Conservation (phyloP, 2,113 vertebrate species). For the Pachypanchax playfairii region DNA sequence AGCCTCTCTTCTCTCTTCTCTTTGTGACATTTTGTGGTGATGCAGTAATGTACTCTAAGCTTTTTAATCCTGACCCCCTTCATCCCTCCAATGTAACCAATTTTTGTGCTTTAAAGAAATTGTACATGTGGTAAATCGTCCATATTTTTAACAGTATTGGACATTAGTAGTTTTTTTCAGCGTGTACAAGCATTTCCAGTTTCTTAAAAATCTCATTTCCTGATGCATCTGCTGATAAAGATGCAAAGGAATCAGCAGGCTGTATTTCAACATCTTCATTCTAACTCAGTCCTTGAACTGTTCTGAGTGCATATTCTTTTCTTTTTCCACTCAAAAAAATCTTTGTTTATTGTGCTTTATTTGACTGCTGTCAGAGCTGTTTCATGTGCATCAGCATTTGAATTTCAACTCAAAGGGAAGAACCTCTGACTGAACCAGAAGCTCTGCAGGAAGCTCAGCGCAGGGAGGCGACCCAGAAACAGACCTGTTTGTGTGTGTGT, state of each 20-base stretch:
- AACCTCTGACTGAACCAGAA: slow-evolving; percentile 65
- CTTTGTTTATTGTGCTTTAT: slow-evolving; percentile 46
- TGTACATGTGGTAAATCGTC: slow-evolving; percentile 18
- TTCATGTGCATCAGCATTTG: slow-evolving; percentile 61
- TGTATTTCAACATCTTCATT: slow-evolving; percentile 25
- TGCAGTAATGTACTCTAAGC: slow-evolving; percentile 43
- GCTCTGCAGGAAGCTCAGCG: slow-evolving; percentile 55
- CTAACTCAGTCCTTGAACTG: slow-evolving; percentile 17
- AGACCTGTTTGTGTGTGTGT: slow-evolving; percentile 23
- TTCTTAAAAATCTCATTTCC: neutral
- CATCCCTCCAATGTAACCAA: slow-evolving; percentile 25
- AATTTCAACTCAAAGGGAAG: slow-evolving; percentile 52
- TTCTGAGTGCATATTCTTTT: slow-evolving; percentile 40
- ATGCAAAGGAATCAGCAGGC: neutral
- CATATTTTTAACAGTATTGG: slow-evolving; percentile 6
- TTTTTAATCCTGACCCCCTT: slow-evolving; percentile 33
- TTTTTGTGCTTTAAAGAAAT: slow-evolving; percentile 27
- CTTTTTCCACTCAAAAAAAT: slow-evolving; percentile 24
- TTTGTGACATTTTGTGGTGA: slow-evolving; percentile 52
- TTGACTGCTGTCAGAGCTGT: slow-evolving; percentile 54
- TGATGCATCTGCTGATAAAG: slow-evolving; percentile 7
- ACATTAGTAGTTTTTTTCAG: slow-evolving; percentile 9
- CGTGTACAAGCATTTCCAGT: neutral
- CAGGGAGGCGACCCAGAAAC: slow-evolving; percentile 62
- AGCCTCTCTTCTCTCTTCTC: slow-evolving; percentile 35